phyloP scores from a whole-genome alignment of 2,888 invertebrate species.

The Gari tellinella region DNA sequence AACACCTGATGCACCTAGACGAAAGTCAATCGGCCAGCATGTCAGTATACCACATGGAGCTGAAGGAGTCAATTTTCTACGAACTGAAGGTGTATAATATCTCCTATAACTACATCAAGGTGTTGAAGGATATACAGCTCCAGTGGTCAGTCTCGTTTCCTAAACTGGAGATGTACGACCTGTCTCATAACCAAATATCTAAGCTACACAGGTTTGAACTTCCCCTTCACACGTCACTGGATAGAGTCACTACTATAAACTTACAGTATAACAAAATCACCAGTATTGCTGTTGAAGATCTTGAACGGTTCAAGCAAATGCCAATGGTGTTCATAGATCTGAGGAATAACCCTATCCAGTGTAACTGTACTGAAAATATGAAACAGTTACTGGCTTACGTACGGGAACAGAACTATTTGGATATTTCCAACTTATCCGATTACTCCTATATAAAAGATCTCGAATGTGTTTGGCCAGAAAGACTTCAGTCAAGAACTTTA shows the following conservation, averaged over 20 bases:
- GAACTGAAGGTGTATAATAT: constrained; percentile 56
- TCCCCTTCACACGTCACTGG: constrained; percentile 32
- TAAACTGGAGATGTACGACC: constrained; percentile 64
- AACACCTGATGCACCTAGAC: constrained; percentile 56
- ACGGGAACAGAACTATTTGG: constrained; percentile 27
- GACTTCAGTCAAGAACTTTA: constrained; percentile 41
- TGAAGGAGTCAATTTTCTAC: constrained; percentile 63
- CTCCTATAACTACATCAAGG: constrained; percentile 52
- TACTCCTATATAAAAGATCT: constrained; percentile 59
- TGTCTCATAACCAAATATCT: constrained; percentile 68
- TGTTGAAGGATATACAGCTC: constrained; percentile 51
- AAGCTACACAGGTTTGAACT: constrained; percentile 57
- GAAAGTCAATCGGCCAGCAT: constrained; percentile 55
- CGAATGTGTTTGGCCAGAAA: constrained; percentile 53
- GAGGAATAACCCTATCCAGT: constrained; percentile 68
- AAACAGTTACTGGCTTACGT: constrained; percentile 36
- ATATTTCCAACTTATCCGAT: constrained; percentile 31
- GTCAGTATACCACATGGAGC: constrained; percentile 59
- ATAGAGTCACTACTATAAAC: constrained; percentile 49
- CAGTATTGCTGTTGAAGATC: constrained; percentile 48
- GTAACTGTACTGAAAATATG: constrained; percentile 60
- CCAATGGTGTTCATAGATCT: constrained; percentile 67
- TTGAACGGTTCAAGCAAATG: constrained; percentile 55
- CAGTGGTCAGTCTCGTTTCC: constrained; percentile 69
- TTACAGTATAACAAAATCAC: constrained; percentile 68